Conservation (phyloP, 2,888 invertebrate genomes). For the Xestia sexstrigata region DNA sequence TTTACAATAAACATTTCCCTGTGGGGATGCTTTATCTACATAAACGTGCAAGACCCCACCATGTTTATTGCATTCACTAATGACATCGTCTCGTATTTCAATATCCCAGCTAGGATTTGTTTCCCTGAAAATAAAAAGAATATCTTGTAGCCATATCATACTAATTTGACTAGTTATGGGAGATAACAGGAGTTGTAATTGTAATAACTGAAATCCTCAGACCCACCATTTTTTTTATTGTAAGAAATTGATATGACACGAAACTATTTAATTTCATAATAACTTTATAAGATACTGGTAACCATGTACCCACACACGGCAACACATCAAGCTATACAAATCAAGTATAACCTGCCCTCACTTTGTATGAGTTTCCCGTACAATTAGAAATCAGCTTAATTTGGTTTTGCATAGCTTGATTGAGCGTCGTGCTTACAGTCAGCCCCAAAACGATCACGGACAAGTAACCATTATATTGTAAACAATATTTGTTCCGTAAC, state of each 20-base stretch:
- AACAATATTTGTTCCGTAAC: not conserved
- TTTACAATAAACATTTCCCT: conserved; percentile 99
- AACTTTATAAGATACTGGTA: not conserved
- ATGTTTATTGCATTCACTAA: conserved; percentile 99
- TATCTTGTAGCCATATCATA: not conserved
- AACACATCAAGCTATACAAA: too few species aligned
- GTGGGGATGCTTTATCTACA: conserved; percentile 97
- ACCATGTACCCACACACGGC: too few species aligned
- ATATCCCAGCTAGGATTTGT: conserved; percentile 96
- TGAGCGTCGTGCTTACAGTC: not conserved
- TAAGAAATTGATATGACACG: not conserved
- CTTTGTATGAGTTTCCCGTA: too few species aligned
- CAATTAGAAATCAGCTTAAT: too few species aligned
- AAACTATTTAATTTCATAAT: not conserved
- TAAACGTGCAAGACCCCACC: conserved; percentile 99
- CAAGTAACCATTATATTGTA: not conserved
- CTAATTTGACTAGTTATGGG: not conserved
- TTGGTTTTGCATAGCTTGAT: too few species aligned
- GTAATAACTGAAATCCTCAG: not conserved
- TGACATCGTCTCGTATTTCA: conserved; percentile 99
- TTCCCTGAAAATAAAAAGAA: conserved; percentile 89
- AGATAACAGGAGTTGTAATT: not conserved
- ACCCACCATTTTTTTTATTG: not conserved
- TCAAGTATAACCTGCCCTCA: too few species aligned
- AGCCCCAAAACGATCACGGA: not conserved